Percentiles rank a stretch among this genome's conserved stretches.
Conservation (phyloP, 2,113 vertebrate genomes). For the Alosa alosa region DNA sequence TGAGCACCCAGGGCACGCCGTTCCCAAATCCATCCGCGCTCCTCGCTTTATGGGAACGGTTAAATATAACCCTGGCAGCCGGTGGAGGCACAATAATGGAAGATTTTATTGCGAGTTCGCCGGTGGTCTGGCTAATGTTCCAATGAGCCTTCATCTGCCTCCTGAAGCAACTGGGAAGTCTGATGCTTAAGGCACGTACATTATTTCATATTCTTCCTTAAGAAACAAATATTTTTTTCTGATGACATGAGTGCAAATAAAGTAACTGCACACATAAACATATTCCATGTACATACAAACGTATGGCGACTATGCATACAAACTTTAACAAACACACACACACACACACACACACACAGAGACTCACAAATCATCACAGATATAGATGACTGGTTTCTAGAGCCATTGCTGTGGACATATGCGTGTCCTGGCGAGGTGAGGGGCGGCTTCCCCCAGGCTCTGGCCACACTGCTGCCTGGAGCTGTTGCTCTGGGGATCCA, state of each 20-base stretch:
- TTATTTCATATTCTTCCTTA: neutral
- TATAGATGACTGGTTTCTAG: neutral
- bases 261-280: too few species aligned
- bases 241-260: too few species aligned
- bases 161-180: constrained; percentile 25
- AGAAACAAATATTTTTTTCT: neutral
- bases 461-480: too few species aligned
- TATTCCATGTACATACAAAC: too few species aligned
- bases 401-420: too few species aligned
- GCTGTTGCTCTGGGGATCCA: too few species aligned
- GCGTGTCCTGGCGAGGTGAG: too few species aligned
- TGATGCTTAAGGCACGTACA: neutral
- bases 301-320: neutral
- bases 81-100: constrained; percentile 49
- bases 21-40: constrained; percentile 49
- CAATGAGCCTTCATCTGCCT: constrained; percentile 8
- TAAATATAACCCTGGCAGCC: constrained; percentile 56
- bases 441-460: neutral
- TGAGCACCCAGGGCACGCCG: constrained; percentile 34
- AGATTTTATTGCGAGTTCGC: constrained; percentile 48
- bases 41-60: constrained; percentile 50
- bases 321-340: too few species aligned
- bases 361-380: too few species aligned
- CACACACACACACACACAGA: neutral
- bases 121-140: constrained; percentile 57